A percentile compares a stretch with the other conserved stretches of the same genome.
Evolutionary conservation across 2,888 invertebrate genomes (phyloP).

Genomic region (Lochmaea crataegi): DNA sequence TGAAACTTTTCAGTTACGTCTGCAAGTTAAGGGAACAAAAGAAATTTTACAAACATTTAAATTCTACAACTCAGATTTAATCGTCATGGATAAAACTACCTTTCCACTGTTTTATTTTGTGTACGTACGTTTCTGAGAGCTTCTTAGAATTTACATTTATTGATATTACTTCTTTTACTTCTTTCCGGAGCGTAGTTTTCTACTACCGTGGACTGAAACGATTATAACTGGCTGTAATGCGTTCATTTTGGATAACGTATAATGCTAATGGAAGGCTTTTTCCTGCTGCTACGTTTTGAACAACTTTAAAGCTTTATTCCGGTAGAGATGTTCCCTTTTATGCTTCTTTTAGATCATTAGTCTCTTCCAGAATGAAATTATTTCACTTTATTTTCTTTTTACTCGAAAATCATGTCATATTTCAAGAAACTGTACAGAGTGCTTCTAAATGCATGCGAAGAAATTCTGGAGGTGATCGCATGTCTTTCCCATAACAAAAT

Average conservation of each 20-base stretch:
- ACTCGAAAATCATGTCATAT: not conserved
- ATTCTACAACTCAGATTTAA: slow-evolving; percentile 43
- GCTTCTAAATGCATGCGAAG: too few relatives aligned
- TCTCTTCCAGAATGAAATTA: slow-evolving; percentile 15
- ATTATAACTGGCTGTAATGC: slow-evolving; percentile 39
- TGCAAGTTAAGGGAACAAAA: slow-evolving; percentile 25
- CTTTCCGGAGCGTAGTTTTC: slow-evolving; percentile 32
- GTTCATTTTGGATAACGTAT: slow-evolving; percentile 38
- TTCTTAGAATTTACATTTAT: slow-evolving; percentile 49
- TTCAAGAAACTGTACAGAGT: not conserved
- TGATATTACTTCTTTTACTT: slow-evolving; percentile 50
- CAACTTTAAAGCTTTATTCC: slow-evolving; percentile 33
- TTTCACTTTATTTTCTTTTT: not conserved
- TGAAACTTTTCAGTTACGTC: slow-evolving; percentile 1
- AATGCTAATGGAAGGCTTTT: slow-evolving; percentile 34
- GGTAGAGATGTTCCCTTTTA: slow-evolving; percentile 21
- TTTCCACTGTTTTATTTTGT: slow-evolving; percentile 39
- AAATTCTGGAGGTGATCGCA: too few relatives aligned
- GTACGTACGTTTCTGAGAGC: slow-evolving; percentile 39
- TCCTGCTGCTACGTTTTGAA: slow-evolving; percentile 32
- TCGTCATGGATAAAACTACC: slow-evolving; percentile 35
- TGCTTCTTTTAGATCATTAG: slow-evolving; percentile 21
- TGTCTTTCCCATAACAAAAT: too few relatives aligned
- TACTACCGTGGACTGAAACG: slow-evolving; percentile 36
- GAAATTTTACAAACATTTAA: slow-evolving; percentile 45